phyloP scores from a whole-genome alignment of 2,888 invertebrate genomes.

The Epistrophe grossulariae region DNA sequence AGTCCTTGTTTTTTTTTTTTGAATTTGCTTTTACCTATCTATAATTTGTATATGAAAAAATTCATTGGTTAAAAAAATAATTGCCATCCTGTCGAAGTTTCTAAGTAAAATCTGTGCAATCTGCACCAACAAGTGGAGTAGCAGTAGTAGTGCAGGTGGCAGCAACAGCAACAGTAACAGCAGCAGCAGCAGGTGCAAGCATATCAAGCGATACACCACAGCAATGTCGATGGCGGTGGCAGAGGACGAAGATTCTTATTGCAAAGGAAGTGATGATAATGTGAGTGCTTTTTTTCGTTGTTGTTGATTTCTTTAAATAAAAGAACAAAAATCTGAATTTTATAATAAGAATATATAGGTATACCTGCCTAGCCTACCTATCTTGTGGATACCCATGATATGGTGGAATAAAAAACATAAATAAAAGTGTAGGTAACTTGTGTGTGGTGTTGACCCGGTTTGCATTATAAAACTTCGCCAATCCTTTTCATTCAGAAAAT shows the following conservation, averaged over 20 bases:
- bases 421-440: not conserved
- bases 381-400: not conserved
- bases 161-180: constrained; percentile 32
- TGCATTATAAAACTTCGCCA: constrained; percentile 25
- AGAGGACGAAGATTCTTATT: constrained; percentile 63
- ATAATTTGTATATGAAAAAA: constrained; percentile 37
- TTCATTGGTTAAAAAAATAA: constrained; percentile 28
- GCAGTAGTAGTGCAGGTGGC: constrained; percentile 40
- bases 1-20: constrained; percentile 12
- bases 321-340: not conserved
- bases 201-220: constrained; percentile 52
- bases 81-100: constrained; percentile 74
- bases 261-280: constrained; percentile 74
- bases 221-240: constrained; percentile 58
- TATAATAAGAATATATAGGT: not conserved
- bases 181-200: constrained; percentile 53
- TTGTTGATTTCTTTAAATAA: not conserved
- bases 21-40: not conserved
- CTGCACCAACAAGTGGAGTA: constrained; percentile 74
- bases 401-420: constrained; percentile 4
- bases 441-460: constrained; percentile 28
- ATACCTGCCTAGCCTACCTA: not conserved
- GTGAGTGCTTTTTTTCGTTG: constrained; percentile 51
- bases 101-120: constrained; percentile 73
- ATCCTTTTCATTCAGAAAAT: constrained; percentile 48